These are phyloP conservation scores for Creontiades dilutus DNA, from an alignment of 2,888 invertebrate species.

Conservation along the genomic window DNA sequence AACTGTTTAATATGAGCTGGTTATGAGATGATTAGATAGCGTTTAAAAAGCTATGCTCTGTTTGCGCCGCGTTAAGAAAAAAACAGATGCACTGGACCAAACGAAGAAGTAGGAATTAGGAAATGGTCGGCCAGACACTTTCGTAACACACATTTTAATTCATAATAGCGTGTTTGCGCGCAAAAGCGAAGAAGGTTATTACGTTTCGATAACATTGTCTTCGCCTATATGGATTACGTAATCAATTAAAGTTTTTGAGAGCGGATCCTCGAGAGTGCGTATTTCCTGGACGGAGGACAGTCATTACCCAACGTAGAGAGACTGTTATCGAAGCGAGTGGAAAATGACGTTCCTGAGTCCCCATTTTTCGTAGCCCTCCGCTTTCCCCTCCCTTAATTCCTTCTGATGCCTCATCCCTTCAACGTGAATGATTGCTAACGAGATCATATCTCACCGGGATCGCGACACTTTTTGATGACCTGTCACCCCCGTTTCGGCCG, in stretches of 20 bases:
- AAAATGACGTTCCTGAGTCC: slow-evolving; percentile 13
- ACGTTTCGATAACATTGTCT: slow-evolving; percentile 54
- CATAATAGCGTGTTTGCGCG: slow-evolving; percentile 36
- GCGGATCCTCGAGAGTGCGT: neutral
- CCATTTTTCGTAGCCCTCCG: slow-evolving; percentile 18
- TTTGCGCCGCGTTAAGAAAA: neutral
- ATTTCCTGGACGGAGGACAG: slow-evolving; percentile 16
- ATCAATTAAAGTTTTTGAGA: slow-evolving; percentile 27
- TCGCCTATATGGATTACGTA: neutral
- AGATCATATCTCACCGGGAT: slow-evolving; percentile 33
- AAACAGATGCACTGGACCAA: neutral
- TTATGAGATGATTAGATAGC: slow-evolving; percentile 22
- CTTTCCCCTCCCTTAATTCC: neutral
- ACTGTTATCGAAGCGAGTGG: slow-evolving; percentile 20
- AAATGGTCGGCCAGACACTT: slow-evolving; percentile 9
- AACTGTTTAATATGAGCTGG: slow-evolving; percentile 8
- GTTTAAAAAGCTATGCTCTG: slow-evolving; percentile 35
- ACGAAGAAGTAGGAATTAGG: slow-evolving; percentile 46
- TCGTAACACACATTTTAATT: slow-evolving; percentile 47
- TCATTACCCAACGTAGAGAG: slow-evolving; percentile 4
- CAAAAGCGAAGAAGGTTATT: slow-evolving; percentile 19
- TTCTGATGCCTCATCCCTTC: slow-evolving; percentile 31
- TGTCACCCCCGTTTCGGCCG: slow-evolving; percentile 40
- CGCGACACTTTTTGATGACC: slow-evolving; percentile 43
- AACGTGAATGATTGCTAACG: slow-evolving; percentile 62